Conservation (phyloP, 1,140 invertebrate species). For the Diprion similis region DNA sequence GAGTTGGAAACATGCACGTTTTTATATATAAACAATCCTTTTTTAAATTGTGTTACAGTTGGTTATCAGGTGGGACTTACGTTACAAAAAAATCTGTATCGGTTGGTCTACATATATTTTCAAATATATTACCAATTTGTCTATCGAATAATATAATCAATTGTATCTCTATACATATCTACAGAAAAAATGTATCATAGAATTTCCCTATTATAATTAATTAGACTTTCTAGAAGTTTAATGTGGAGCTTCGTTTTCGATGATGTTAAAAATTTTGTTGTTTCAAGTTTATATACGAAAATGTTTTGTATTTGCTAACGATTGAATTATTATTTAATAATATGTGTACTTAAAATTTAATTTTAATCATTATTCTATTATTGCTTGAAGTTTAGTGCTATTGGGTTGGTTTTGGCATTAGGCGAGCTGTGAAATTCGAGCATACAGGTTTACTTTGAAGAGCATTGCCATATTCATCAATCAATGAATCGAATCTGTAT, state of each 20-base stretch:
- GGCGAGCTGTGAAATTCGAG: slow-evolving; percentile 41
- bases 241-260: slow-evolving; percentile 51
- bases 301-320: slow-evolving; percentile 19
- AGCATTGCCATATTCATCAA: neutral
- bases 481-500: neutral
- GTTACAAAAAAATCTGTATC: neutral
- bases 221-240: slow-evolving; percentile 61
- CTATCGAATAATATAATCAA: slow-evolving; percentile 50
- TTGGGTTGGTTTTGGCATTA: slow-evolving; percentile 55
- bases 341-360: slow-evolving; percentile 26
- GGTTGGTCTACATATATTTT: slow-evolving; percentile 20
- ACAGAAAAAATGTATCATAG: slow-evolving; percentile 60
- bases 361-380: slow-evolving; percentile 46
- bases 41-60: too few relatives aligned
- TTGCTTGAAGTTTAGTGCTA: slow-evolving; percentile 56
- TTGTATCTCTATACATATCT: slow-evolving; percentile 60
- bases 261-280: slow-evolving; percentile 47
- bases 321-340: slow-evolving; percentile 17
- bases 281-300: slow-evolving; percentile 35
- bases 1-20: too few relatives aligned
- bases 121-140: slow-evolving; percentile 58
- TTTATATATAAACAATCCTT: too few relatives aligned
- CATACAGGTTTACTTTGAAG: neutral
- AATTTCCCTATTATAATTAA: slow-evolving; percentile 53
- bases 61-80: too few relatives aligned